Evolutionary conservation across 2,113 vertebrate species (phyloP).

Genomic region (Tragelaphus scriptus): DNA sequence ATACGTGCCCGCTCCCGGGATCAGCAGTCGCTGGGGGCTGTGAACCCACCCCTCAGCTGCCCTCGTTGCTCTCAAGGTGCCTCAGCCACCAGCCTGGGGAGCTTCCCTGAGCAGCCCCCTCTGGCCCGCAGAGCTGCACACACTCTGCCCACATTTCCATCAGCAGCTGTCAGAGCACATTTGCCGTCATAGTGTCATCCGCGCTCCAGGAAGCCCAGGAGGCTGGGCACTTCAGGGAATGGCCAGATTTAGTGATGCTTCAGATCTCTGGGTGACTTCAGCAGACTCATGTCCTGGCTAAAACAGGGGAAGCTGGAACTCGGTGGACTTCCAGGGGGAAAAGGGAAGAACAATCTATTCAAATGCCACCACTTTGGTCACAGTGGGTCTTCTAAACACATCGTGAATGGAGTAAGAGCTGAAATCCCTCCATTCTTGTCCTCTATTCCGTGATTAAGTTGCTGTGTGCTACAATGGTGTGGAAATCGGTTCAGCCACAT

Average conservation of each 20-base stretch:
- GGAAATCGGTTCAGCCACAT: neutral
- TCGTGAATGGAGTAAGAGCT: neutral
- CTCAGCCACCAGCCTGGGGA: neutral
- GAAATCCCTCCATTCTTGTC: neutral
- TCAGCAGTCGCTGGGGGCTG: neutral
- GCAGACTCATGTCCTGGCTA: neutral
- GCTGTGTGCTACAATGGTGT: neutral
- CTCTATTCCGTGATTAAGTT: neutral
- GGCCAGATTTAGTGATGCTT: conserved; percentile 2
- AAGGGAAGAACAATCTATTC: neutral
- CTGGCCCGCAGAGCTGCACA: neutral
- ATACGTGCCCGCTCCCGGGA: rapidly evolving
- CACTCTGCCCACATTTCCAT: neutral
- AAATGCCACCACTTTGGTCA: neutral
- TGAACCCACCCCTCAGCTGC: neutral
- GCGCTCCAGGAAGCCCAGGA: neutral
- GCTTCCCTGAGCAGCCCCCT: neutral
- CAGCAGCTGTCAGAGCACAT: conserved; percentile 47
- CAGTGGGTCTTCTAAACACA: neutral
- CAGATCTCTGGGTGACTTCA: neutral
- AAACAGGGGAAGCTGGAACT: neutral
- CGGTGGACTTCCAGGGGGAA: neutral
- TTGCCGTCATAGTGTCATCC: neutral
- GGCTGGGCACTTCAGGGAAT: neutral
- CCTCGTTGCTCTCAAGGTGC: neutral